These are phyloP conservation scores for Conopomorpha cramerella DNA, from an alignment of 1,140 invertebrate genomes.

Conservation along the genomic window DNA sequence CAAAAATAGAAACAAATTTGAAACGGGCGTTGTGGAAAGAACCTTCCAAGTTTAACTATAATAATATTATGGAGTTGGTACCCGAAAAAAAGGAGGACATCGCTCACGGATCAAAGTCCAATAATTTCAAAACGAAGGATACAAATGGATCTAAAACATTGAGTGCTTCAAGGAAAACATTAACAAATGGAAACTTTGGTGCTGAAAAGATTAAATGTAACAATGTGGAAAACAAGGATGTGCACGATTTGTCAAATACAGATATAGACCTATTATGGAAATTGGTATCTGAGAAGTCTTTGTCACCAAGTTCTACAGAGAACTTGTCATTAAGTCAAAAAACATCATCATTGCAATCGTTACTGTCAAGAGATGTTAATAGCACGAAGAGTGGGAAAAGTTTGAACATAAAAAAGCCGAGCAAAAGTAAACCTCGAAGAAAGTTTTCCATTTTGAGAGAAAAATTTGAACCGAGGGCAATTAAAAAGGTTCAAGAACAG, in stretches of 20 bases:
- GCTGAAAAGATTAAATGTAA: too few relatives aligned
- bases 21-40: constrained; percentile 54
- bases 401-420: constrained; percentile 39
- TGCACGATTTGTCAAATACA: constrained; percentile 51
- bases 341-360: constrained; percentile 50
- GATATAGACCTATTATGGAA: constrained; percentile 57
- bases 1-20: constrained; percentile 39
- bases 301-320: constrained; percentile 27
- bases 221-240: too few relatives aligned
- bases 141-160: constrained; percentile 9
- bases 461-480: constrained; percentile 62
- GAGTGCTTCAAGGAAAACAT: too few relatives aligned
- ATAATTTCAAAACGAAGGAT: constrained; percentile 23
- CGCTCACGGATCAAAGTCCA: constrained; percentile 23
- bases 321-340: constrained; percentile 35
- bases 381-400: constrained; percentile 25
- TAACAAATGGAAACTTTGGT: constrained; percentile 28
- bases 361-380: constrained; percentile 45
- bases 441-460: constrained; percentile 67
- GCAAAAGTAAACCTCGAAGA: constrained; percentile 53
- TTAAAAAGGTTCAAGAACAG: constrained; percentile 50
- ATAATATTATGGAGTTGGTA: constrained; percentile 42
- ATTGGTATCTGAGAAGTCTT: constrained; percentile 42
- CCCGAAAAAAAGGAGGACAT: too few relatives aligned
- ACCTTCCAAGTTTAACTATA: constrained; percentile 40